Conservation (phyloP, 2,113 vertebrate species). For the Pseudorectes ferrugineus region DNA sequence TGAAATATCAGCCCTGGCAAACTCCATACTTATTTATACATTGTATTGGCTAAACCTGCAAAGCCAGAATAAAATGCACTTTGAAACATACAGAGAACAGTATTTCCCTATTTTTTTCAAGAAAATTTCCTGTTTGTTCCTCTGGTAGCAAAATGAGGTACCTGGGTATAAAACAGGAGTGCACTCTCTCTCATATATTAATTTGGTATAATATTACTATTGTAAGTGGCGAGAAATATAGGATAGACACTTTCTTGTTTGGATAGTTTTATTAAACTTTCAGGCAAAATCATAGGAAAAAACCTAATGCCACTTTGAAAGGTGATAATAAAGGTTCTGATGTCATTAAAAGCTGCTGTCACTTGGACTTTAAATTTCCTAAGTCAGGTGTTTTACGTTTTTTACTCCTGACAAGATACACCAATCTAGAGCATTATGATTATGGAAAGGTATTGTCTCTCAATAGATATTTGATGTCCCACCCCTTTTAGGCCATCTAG, state of each 20-base stretch:
- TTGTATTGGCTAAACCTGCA: background rate
- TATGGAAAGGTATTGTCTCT: background rate
- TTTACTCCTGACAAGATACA: background rate
- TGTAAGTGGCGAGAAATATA: background rate
- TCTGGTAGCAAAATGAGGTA: background rate
- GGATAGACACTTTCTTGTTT: background rate
- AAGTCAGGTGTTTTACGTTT: background rate
- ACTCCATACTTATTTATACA: background rate
- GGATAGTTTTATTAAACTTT: background rate
- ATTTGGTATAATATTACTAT: background rate
- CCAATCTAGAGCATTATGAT: background rate
- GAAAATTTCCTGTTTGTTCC: background rate
- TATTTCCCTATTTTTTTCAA: background rate
- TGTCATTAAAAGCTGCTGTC: background rate
- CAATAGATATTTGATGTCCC: background rate
- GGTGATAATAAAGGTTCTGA: background rate
- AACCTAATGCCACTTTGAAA: rapidly evolving
- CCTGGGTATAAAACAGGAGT: background rate
- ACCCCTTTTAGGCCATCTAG: background rate
- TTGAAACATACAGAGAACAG: background rate
- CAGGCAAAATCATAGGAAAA: background rate
- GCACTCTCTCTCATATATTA: background rate
- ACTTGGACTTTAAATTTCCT: background rate
- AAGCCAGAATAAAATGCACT: background rate
- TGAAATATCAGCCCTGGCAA: background rate